Evolutionary conservation across 2,797 vertebrate genomes (phyloP).

Genomic region (Trachurus trachurus): DNA sequence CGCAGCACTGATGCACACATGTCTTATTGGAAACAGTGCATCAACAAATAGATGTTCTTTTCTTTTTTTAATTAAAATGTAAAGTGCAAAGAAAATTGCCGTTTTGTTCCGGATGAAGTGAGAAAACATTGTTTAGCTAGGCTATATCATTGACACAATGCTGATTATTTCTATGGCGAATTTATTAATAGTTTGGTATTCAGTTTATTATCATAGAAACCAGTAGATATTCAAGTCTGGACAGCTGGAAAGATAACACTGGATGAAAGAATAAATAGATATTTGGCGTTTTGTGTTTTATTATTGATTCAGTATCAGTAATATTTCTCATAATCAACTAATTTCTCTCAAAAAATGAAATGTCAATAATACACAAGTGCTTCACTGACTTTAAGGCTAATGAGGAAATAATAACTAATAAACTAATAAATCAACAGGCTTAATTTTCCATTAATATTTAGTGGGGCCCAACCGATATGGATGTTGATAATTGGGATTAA

Average conservation of each 20-base stretch:
- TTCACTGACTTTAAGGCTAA: too few relatives aligned
- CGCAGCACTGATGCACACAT: not conserved
- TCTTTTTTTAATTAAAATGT: not conserved
- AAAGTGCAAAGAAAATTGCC: not conserved
- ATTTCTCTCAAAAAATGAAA: not conserved
- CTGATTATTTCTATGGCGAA: not conserved
- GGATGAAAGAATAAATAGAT: not conserved
- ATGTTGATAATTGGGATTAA: too few relatives aligned
- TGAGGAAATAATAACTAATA: too few relatives aligned
- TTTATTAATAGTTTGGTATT: not conserved
- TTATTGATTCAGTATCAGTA: not conserved
- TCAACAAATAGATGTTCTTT: not conserved
- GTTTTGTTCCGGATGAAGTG: not conserved
- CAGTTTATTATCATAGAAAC: not conserved
- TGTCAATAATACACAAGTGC: too few relatives aligned
- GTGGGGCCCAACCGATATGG: too few relatives aligned
- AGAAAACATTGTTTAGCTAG: not conserved
- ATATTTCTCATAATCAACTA: not conserved
- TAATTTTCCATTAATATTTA: too few relatives aligned
- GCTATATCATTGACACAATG: not conserved
- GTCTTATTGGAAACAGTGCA: not conserved
- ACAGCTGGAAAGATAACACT: too few relatives aligned
- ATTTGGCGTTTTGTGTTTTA: not conserved
- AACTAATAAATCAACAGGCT: too few relatives aligned
- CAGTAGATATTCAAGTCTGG: not conserved